Conservation (phyloP, 2,888 invertebrate species). For the Alviniconcha strummeri region DNA sequence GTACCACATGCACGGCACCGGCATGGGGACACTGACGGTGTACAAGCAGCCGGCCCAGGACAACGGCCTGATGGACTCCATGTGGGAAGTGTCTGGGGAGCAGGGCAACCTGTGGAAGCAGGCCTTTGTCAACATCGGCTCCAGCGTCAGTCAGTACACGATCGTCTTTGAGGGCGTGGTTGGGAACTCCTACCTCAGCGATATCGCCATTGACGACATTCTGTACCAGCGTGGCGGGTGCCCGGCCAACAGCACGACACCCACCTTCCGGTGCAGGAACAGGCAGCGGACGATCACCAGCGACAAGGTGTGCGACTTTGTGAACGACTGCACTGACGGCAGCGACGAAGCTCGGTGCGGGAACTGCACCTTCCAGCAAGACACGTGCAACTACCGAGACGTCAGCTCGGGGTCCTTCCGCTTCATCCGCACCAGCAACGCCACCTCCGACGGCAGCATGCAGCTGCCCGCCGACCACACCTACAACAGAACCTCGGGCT, state of each 20-base stretch:
- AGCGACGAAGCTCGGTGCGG: conserved; percentile 65
- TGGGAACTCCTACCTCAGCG: conserved; percentile 53
- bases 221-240: conserved; percentile 52
- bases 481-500: conserved; percentile 61
- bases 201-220: conserved; percentile 66
- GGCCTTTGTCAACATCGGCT: conserved; percentile 19
- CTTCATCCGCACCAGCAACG: conserved; percentile 54
- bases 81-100: conserved; percentile 45
- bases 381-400: conserved; percentile 58
- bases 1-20: conserved; percentile 66
- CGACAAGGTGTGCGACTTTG: conserved; percentile 63
- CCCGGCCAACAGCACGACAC: conserved; percentile 19
- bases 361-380: conserved; percentile 59
- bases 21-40: conserved; percentile 61
- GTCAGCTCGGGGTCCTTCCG: conserved; percentile 56
- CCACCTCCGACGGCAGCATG: conserved; percentile 52
- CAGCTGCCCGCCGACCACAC: conserved; percentile 62
- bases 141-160: conserved; percentile 46
- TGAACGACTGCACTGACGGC: conserved; percentile 55
- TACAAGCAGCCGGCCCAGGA: conserved; percentile 55
- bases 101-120: conserved; percentile 58
- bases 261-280: conserved; percentile 10
- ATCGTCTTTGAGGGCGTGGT: conserved; percentile 59
- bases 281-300: conserved; percentile 2
- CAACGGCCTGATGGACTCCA: conserved; percentile 24